Base-by-base conservation (phyloP, 2,113 vertebrate genomes). In the Chunga burmeisteri region DNA sequence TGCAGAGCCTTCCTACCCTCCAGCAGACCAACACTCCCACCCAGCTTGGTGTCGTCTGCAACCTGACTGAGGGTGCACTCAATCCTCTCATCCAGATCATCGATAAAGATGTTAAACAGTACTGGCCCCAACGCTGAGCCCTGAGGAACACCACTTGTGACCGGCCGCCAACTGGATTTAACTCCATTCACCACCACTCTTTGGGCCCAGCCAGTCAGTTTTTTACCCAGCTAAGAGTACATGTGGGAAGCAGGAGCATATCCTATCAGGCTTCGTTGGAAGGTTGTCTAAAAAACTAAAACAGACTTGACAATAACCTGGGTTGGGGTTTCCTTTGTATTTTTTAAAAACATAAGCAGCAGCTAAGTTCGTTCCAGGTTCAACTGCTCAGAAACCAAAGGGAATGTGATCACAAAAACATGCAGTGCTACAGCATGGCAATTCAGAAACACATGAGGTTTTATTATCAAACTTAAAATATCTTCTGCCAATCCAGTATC, bases 221-320 rank as follows among this genome's bases (percentile, higher is more conserved):
- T 38, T 38, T 38, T 9, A 38, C 38, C 38, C 38, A 38, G 38
- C 38, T 38, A 38, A 38, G 38, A 38, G 38, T 38, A 38, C 38
- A 80, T 3, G 5, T 8, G 12, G 47, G 19, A 90, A 6, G 21
- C 9, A 61, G 34, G 19, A 75, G 19, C 16, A 32, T 22, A 53
- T 23, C 4, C 61, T 32, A 71, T 10, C 9, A 62, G 19, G 27
- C 53, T 55, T 65, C 0, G 0, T 21, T 46, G 29, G 19, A 88
- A 82, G 10, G 8, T 32, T 65, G 38, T 59, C 38, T 19, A 17
- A 65, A 74, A 82, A 44, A 26, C 36, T 61, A 47, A 50, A 16
- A 34, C 13, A 47, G 3, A 7, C 5, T 71, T 71, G 21, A 50
- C 6, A 66, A 42, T 34, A 74, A 79, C 10, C 23, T 50, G 19